A percentile compares a stretch with the other conserved stretches of the same genome.
Evolutionary conservation across 2,797 vertebrate genomes (phyloP).

Genomic region (Vespertilio murinus): DNA sequence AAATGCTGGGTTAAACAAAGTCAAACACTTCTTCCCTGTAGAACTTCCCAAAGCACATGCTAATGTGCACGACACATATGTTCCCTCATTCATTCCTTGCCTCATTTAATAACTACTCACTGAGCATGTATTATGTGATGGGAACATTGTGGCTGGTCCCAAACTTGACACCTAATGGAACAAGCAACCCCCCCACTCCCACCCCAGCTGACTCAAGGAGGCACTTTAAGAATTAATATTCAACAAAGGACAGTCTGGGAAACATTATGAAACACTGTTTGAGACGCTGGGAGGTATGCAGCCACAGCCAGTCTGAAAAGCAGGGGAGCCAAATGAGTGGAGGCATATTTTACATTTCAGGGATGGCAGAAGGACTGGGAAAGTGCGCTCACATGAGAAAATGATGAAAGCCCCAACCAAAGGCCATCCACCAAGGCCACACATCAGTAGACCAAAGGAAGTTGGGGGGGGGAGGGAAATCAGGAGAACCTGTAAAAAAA

Average conservation of each 20-base stretch:
- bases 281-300: neutral
- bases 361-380: neutral
- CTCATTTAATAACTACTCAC: neutral
- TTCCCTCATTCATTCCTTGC: neutral
- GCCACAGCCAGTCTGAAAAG: neutral
- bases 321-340: neutral
- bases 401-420: neutral
- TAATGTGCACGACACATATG: neutral
- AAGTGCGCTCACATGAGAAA: neutral
- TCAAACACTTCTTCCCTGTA: neutral
- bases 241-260: neutral
- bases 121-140: neutral
- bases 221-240: neutral
- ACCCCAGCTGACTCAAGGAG: neutral
- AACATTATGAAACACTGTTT: neutral
- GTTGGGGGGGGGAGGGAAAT: constrained; percentile 44
- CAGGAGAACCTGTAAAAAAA: neutral
- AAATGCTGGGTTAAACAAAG: constrained; percentile 2
- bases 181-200: neutral
- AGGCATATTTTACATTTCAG: neutral
- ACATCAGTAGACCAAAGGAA: neutral
- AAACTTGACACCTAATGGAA: neutral
- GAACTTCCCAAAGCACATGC: neutral
- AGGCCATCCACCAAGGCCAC: neutral
- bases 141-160: neutral